Evolutionary conservation across 2,797 vertebrate species (phyloP).

Genomic region (Buceros bicornis): DNA sequence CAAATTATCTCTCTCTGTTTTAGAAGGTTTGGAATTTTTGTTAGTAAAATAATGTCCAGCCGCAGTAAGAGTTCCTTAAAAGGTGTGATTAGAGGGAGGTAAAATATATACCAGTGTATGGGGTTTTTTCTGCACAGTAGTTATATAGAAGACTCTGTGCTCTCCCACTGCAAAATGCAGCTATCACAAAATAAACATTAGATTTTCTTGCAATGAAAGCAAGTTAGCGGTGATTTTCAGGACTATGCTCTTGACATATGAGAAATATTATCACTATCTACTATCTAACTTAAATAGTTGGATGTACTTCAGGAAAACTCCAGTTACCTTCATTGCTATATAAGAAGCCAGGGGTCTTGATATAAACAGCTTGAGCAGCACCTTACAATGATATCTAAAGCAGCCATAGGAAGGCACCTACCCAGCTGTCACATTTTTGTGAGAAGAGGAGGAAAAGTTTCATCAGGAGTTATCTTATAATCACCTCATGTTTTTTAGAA

Average conservation of each 20-base stretch:
- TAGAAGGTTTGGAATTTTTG: neutral
- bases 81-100: neutral
- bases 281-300: neutral
- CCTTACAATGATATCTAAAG: neutral
- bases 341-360: neutral
- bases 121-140: neutral
- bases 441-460: neutral
- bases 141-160: neutral
- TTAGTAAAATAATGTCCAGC: neutral
- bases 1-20: neutral
- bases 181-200: neutral
- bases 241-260: rapidly evolving
- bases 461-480: neutral
- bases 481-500: neutral
- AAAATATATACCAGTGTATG: neutral
- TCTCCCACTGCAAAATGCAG: constrained; percentile 36
- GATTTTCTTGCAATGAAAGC: neutral
- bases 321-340: neutral
- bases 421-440: neutral
- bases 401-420: neutral
- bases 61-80: neutral
- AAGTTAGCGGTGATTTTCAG: neutral
- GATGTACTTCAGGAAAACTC: neutral
- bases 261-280: neutral
- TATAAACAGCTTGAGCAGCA: neutral